phyloP scores from a whole-genome alignment of 2,113 vertebrate genomes.

The Lanius collurio region DNA sequence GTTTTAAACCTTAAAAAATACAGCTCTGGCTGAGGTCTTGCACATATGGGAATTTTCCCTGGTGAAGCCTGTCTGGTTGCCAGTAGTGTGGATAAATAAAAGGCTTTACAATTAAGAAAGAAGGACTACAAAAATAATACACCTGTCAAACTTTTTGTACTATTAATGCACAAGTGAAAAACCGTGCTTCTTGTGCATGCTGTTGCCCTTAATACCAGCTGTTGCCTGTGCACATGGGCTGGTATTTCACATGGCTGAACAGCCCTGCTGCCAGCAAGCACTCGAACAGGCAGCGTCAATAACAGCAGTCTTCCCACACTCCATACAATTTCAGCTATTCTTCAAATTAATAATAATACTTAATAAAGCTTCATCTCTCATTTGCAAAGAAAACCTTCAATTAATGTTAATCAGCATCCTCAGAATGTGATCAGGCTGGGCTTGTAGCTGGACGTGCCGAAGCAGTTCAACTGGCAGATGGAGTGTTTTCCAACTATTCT shows the following conservation, averaged over 20 bases:
- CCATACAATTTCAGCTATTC: constrained; percentile 28
- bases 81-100: constrained; percentile 14
- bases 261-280: constrained; percentile 26
- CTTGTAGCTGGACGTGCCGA: constrained; percentile 50
- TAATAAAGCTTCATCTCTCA: constrained; percentile 52
- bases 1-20: constrained; percentile 40
- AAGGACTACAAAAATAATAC: constrained; percentile 16
- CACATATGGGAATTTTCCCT: constrained; percentile 44
- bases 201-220: constrained; percentile 22
- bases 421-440: constrained; percentile 23
- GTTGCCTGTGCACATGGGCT: background rate
- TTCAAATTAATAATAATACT: constrained; percentile 57
- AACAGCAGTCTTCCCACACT: constrained; percentile 5
- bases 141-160: constrained; percentile 9
- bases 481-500: constrained; percentile 39
- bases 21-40: constrained; percentile 37
- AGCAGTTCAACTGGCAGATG: constrained; percentile 64
- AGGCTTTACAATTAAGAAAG: constrained; percentile 21
- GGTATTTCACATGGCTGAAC: background rate
- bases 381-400: constrained; percentile 55
- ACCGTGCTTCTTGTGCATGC: background rate
- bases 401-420: constrained; percentile 58
- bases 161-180: constrained; percentile 31
- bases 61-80: background rate
- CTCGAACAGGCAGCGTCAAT: background rate